Evolutionary conservation across 1,140 invertebrate genomes (phyloP).

Genomic region (Solenopsis fugax): DNA sequence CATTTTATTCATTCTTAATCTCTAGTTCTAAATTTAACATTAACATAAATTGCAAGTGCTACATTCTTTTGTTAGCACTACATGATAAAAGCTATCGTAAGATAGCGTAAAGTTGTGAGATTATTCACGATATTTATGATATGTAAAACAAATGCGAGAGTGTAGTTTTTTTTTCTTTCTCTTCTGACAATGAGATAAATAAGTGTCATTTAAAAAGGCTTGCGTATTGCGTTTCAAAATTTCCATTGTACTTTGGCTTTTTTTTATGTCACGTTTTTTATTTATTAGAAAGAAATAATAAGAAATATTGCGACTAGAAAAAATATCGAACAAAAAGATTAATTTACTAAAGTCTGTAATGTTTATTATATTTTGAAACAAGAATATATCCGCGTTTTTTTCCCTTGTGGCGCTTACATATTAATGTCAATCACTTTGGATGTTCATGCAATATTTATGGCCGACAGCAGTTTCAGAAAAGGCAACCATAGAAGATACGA

Average conservation of each 20-base stretch:
- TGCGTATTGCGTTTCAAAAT: background rate
- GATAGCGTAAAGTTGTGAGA: background rate
- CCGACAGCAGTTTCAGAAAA: slow-evolving; percentile 38
- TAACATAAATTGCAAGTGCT: background rate
- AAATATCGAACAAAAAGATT: background rate
- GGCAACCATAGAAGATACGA: slow-evolving; percentile 38
- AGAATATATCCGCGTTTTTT: background rate
- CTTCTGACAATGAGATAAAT: background rate
- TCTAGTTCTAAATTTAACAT: background rate
- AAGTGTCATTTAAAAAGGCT: slow-evolving; percentile 14
- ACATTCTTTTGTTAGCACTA: background rate
- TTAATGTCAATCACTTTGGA: slow-evolving; percentile 50
- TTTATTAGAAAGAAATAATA: background rate
- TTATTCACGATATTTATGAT: slow-evolving; percentile 5
- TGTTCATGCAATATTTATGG: slow-evolving; percentile 51
- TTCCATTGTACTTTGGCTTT: background rate
- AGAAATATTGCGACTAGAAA: background rate
- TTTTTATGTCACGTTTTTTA: background rate
- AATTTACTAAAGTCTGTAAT: background rate
- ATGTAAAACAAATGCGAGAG: background rate
- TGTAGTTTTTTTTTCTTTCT: background rate
- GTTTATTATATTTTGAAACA: slow-evolving; percentile 12
- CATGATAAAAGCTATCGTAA: background rate
- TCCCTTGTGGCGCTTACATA: slow-evolving; percentile 25
- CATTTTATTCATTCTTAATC: background rate